phyloP scores from a whole-genome alignment of 1,140 invertebrate genomes.

The Scaptomyza pallida region DNA sequence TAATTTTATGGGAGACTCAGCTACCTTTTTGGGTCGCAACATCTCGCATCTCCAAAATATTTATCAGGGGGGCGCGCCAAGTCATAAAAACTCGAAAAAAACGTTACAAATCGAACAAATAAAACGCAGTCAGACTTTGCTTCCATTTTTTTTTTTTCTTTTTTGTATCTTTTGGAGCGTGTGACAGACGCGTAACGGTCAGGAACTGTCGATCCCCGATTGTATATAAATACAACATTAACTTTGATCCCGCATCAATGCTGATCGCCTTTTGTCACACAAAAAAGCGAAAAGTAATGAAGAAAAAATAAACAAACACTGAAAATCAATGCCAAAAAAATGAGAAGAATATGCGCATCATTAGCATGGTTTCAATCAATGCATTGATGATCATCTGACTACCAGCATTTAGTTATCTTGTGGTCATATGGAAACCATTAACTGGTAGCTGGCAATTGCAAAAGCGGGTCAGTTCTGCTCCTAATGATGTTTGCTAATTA shows the following conservation, averaged over 20 bases:
- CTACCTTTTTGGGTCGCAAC: conserved; percentile 61
- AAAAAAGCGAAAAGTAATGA: conserved; percentile 25
- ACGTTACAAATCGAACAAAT: conserved; percentile 59
- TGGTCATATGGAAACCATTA: conserved; percentile 25
- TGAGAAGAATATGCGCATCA: conserved; percentile 45
- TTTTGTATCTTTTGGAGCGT: conserved; percentile 22
- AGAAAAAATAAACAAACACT: conserved; percentile 29
- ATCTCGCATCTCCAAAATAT: conserved; percentile 59
- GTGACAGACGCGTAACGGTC: conserved; percentile 62
- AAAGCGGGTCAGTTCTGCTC: conserved; percentile 65
- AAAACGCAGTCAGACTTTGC: conserved; percentile 25
- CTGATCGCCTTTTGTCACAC: conserved; percentile 48
- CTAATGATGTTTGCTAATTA: conserved; percentile 70
- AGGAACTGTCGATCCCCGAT: conserved; percentile 42
- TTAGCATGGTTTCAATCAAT: conserved; percentile 79
- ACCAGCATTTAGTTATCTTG: conserved; percentile 65
- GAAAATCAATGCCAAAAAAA: conserved; percentile 66
- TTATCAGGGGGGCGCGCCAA: conserved; percentile 69
- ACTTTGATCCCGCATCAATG: conserved; percentile 61
- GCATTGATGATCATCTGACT: conserved; percentile 72
- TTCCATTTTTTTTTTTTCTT: conserved; percentile 32
- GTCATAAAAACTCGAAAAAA: conserved; percentile 65
- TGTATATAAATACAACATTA: conserved; percentile 1
- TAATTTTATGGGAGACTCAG: conserved; percentile 73
- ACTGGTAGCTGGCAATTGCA: conserved; percentile 11